phyloP scores from a whole-genome alignment of 1,140 invertebrate species.

The Bombus haemorrhoidalis region DNA sequence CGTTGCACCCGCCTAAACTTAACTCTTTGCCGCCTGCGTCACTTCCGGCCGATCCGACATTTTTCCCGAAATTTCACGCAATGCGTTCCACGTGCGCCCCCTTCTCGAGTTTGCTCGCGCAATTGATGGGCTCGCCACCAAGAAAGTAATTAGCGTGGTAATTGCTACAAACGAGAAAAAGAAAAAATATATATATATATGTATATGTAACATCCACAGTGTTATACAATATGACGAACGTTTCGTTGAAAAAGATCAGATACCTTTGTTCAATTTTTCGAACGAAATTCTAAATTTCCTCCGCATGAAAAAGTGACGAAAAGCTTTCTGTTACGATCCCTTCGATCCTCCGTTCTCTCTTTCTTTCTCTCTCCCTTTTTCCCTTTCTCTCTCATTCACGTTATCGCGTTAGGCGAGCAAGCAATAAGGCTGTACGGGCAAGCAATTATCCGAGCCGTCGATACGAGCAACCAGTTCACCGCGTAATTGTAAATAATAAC shows the following conservation, averaged over 20 bases:
- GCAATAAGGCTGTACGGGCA: background rate
- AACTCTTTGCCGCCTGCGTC: slow-evolving; percentile 46
- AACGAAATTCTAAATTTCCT: too few relatives aligned
- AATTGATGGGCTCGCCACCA: background rate
- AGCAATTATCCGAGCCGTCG: background rate
- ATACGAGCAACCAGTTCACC: background rate
- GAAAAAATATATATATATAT: too few relatives aligned
- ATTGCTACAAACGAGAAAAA: too few relatives aligned
- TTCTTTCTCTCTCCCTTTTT: background rate
- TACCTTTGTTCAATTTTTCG: too few relatives aligned
- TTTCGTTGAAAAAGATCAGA: too few relatives aligned
- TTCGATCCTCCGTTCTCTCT: background rate
- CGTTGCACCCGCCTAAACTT: slow-evolving; percentile 60
- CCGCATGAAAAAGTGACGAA: too few relatives aligned
- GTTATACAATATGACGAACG: too few relatives aligned
- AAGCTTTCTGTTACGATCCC: too few relatives aligned
- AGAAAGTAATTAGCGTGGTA: background rate
- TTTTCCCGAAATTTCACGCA: slow-evolving; percentile 60
- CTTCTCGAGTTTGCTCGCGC: background rate
- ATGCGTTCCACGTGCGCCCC: background rate
- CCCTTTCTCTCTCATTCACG: too few relatives aligned
- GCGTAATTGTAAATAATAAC: background rate
- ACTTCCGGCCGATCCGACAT: slow-evolving; percentile 62
- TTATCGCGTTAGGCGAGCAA: background rate
- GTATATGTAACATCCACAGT: too few relatives aligned